A percentile compares a stretch with the other conserved stretches of the same genome.
These are phyloP conservation scores for Philypnodon macrostomus DNA, from an alignment of 2,797 vertebrate species.

Conservation along the genomic window DNA sequence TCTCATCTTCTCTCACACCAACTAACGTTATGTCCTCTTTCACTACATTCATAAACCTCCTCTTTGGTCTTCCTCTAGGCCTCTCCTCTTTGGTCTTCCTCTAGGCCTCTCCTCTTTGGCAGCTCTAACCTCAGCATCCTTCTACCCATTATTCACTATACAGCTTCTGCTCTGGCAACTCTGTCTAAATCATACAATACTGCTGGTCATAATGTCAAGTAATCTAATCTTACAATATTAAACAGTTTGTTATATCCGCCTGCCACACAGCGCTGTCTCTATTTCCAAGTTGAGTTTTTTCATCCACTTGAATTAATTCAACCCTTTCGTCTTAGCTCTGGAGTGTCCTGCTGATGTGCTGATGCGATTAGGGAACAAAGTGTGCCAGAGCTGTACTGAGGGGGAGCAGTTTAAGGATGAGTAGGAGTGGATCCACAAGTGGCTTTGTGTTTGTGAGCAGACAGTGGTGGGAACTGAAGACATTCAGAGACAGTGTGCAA, in stretches of 20 bases:
- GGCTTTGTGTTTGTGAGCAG: conserved; percentile 20
- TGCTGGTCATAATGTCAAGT: no score
- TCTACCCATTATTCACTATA: no score
- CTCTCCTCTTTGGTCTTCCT: no score
- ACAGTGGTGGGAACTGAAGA: conserved; percentile 32
- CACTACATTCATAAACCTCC: no score
- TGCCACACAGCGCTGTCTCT: neutral
- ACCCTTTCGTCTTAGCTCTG: conserved; percentile 30
- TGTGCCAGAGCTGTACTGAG: conserved; percentile 24
- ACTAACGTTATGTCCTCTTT: no score
- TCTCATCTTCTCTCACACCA: no score
- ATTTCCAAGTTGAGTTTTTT: conserved; percentile 21
- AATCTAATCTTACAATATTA: no score
- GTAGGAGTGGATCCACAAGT: conserved; percentile 32
- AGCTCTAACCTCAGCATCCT: no score
- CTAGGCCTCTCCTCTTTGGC: no score
- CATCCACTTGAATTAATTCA: conserved; percentile 46
- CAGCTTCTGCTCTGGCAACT: no score
- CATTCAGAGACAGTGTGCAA: conserved; percentile 10
- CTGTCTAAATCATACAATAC: no score
- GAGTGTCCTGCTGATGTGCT: conserved; percentile 37
- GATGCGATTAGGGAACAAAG: conserved; percentile 54
- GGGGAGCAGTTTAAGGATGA: conserved; percentile 34
- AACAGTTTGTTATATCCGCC: neutral
- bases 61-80: no score